Evolutionary conservation across 1,140 invertebrate species (phyloP).

Genomic region (Stegodyphus mimosarum): DNA sequence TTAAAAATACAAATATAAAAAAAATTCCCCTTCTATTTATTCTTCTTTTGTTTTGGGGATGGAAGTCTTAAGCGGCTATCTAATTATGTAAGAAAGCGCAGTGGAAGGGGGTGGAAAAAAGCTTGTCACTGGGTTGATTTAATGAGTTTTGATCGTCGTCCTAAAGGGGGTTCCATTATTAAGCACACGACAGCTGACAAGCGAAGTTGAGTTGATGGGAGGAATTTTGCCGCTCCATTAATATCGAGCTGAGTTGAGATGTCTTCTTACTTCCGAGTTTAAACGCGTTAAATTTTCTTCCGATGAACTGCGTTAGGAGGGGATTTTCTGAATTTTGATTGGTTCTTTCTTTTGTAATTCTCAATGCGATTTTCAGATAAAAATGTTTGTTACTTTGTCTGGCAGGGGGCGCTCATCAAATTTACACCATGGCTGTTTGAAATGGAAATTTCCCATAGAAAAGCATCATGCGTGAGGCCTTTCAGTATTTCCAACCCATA

Average conservation of each 20-base stretch:
- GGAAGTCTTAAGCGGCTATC: conserved; percentile 40
- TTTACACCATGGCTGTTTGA: background rate
- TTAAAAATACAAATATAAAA: conserved; percentile 21
- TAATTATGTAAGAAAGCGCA: conserved; percentile 57
- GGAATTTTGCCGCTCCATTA: conserved; percentile 60
- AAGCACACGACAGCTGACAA: conserved; percentile 59
- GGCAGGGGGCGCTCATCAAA: background rate
- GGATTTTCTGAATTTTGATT: conserved; percentile 26
- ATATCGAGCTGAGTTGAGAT: conserved; percentile 52
- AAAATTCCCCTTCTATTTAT: conserved; percentile 23
- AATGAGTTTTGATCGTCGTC: conserved; percentile 60
- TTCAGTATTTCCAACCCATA: too few relatives aligned
- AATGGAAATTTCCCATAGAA: too few relatives aligned
- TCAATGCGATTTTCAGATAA: background rate
- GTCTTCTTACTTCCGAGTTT: conserved; percentile 42
- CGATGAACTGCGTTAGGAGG: background rate
- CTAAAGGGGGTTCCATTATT: conserved; percentile 59
- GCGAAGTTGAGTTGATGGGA: conserved; percentile 57
- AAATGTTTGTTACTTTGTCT: too few relatives aligned
- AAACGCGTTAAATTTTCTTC: conserved; percentile 56
- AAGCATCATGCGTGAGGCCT: too few relatives aligned
- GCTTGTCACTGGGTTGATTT: conserved; percentile 56
- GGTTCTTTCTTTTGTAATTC: conserved; percentile 22
- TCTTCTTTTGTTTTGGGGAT: conserved; percentile 31
- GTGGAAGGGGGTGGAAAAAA: conserved; percentile 28